Conservation (phyloP, 2,113 vertebrate genomes). For the Bucco capensis region DNA sequence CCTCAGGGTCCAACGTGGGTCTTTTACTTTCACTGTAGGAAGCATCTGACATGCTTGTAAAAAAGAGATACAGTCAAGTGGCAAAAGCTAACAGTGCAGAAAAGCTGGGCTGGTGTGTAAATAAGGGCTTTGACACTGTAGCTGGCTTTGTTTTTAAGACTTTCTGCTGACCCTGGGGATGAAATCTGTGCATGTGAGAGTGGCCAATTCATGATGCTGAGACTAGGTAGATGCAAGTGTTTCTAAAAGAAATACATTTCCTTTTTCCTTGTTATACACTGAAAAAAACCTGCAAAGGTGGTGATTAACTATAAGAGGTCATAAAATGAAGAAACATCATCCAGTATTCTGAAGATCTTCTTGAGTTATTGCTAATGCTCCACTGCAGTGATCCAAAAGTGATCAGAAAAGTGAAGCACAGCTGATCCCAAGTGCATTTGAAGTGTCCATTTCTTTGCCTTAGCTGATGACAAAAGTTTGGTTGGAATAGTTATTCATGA, state of each 20-base stretch:
- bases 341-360: not conserved
- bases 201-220: not conserved
- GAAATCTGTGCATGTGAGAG: not conserved
- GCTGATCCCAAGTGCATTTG: not conserved
- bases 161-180: not conserved
- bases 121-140: not conserved
- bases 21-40: constrained; percentile 31
- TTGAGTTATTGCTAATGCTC: not conserved
- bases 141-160: not conserved
- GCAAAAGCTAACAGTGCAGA: not conserved
- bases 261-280: not conserved
- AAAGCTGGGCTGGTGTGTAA: not conserved
- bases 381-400: not conserved
- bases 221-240: not conserved
- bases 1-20: not conserved
- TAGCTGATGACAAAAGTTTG: not conserved
- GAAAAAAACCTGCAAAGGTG: not conserved
- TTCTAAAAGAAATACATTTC: not conserved
- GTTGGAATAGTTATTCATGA: not conserved
- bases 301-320: not conserved
- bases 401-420: not conserved
- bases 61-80: not conserved
- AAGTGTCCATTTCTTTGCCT: constrained; percentile 6
- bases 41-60: not conserved
- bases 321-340: not conserved